These are phyloP conservation scores for Enoplosus armatus DNA, from an alignment of 2,797 vertebrate species.

Conservation along the genomic window DNA sequence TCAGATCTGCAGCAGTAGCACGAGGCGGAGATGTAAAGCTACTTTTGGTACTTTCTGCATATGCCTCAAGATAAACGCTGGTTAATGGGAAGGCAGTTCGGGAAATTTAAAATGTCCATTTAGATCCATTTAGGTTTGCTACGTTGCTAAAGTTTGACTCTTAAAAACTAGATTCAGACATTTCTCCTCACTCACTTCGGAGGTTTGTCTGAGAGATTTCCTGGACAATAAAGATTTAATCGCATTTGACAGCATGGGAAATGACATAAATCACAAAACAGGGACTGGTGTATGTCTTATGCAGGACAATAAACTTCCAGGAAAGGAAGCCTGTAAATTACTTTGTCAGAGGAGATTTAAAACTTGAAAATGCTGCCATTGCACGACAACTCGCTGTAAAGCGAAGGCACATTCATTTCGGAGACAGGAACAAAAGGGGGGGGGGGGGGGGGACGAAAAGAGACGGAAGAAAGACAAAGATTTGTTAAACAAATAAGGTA, in stretches of 20 bases:
- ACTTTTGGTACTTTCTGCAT: slow-evolving; percentile 1
- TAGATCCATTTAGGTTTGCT: not conserved
- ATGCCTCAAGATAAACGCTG: slow-evolving; percentile 16
- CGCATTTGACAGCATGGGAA: not conserved
- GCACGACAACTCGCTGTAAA: not conserved
- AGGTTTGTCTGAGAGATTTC: not conserved
- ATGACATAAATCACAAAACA: not conserved
- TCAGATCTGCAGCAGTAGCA: slow-evolving; percentile 16
- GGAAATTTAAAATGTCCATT: not conserved
- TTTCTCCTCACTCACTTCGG: not conserved
- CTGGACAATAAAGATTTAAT: not conserved
- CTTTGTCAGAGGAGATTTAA: not conserved
- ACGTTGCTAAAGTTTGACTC: not conserved
- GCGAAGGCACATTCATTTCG: not conserved
- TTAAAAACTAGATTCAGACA: not conserved
- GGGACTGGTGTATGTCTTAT: not conserved
- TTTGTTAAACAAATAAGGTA: slow-evolving; percentile 3
- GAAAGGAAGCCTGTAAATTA: slow-evolving; percentile 13
- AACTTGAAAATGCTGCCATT: not conserved
- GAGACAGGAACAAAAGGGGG: not conserved
- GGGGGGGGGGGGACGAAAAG: not conserved
- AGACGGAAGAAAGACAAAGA: not conserved
- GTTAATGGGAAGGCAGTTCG: slow-evolving; percentile 10
- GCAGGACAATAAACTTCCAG: slow-evolving; percentile 2
- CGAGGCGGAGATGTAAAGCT: not conserved